Evolutionary conservation across 1,140 invertebrate species (phyloP).

Genomic region (Orius insidiosus): DNA sequence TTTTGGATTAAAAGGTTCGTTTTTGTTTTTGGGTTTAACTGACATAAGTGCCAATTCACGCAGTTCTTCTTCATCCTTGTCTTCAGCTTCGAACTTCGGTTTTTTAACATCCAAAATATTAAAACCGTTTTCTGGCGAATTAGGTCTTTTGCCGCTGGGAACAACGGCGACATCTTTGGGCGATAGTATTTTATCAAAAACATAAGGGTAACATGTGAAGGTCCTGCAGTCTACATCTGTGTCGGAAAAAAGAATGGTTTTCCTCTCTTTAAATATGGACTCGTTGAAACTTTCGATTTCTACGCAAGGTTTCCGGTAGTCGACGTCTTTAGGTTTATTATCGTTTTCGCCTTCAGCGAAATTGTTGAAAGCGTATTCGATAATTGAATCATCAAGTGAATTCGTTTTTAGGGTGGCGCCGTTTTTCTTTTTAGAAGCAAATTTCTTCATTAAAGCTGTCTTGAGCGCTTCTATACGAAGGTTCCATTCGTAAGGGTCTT

Average conservation of each 20-base stretch:
- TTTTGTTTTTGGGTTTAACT: slow-evolving; percentile 4
- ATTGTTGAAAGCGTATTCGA: slow-evolving; percentile 1
- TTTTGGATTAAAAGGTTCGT: neutral
- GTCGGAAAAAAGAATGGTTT: too few species aligned
- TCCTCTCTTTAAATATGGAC: too few species aligned
- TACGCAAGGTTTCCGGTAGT: too few species aligned
- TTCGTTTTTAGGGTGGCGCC: slow-evolving; percentile 1
- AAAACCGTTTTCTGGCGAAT: too few species aligned
- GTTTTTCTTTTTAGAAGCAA: slow-evolving; percentile 7
- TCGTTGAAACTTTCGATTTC: too few species aligned
- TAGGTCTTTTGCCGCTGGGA: too few species aligned
- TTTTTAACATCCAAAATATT: neutral
- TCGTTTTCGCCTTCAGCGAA: neutral
- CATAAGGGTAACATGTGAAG: too few species aligned
- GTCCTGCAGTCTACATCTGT: too few species aligned
- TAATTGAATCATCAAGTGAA: neutral
- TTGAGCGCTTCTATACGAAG: slow-evolving; percentile 8
- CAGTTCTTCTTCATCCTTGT: slow-evolving; percentile 5
- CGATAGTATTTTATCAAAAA: too few species aligned
- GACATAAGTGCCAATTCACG: slow-evolving; percentile 2
- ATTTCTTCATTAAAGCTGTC: slow-evolving; percentile 13
- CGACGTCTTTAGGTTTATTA: neutral
- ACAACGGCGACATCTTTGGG: too few species aligned
- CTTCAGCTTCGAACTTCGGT: neutral
- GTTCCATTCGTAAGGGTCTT: slow-evolving; percentile 9